Evolutionary conservation across 1,140 invertebrate genomes (phyloP), one percentile per base, ranked within the genome.

Genomic region (Bombus haemorrhoidalis): DNA sequence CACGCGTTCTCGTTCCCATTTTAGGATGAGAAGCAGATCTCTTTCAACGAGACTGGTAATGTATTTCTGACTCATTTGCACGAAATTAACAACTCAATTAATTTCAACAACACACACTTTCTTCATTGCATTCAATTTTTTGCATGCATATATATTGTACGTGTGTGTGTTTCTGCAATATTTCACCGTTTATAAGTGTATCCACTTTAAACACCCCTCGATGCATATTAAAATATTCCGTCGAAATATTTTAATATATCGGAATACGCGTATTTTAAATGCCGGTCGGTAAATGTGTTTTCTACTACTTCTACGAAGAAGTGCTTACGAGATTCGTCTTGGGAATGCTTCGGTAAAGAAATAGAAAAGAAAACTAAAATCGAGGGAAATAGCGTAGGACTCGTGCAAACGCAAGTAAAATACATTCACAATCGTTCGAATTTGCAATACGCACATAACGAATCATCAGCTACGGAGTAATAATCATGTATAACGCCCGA

Each of bases 331-430:
- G 74, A 68, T 64, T 68, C 12, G 18, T 47, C 53, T 66, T 53
- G 62, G 83, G 83, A 85, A 85, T 85, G 83, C 83, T 81, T 85
- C 62, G 69, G 43, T 59, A 77, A 84, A 15, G 43, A 73, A 81
- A 74, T 39, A 57, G 15, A 85, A 66, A 39, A 47, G 13, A 22
- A 22, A 37, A 83, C 73, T 12, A 28, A 83, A 85, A 80, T 47
- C 62, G 62, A 41, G 80, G 53, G 41, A 32, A 34, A 25, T 39
- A 71, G 39, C 68, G 22, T 28, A 32, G 41, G 34, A 47, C 57
- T 74, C 59, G 78, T 81, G 83, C 83, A 85, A 74, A 80, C 78
- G 57, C 53, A 85, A 74, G 43, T 80, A 81, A 74, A 81, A 85
- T 62, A 81, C 78, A 81, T 74, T 85, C 78, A 47, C 71, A 43